These are phyloP conservation scores for Cettia cetti DNA, from an alignment of 2,113 vertebrate species.

Conservation along the genomic window DNA sequence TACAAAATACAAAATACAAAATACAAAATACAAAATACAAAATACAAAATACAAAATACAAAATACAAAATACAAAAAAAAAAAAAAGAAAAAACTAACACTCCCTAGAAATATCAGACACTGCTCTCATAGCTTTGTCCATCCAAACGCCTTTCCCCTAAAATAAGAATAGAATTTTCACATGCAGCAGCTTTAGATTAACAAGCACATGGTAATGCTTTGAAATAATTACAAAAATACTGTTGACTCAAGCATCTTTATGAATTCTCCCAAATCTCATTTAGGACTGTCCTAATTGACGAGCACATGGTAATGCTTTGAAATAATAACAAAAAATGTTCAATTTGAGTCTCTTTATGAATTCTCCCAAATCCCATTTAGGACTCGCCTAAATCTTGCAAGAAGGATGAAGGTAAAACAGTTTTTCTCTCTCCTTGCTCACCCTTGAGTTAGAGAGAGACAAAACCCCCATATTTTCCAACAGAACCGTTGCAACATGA, in stretches of 20 bases:
- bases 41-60: too few species aligned
- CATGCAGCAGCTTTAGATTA: fast-evolving
- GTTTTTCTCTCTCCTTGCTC: background rate
- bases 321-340: background rate
- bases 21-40: too few species aligned
- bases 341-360: background rate
- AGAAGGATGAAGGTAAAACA: background rate
- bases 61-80: fast-evolving
- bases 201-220: background rate
- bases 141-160: background rate
- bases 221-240: background rate
- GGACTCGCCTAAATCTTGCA: background rate
- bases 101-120: background rate
- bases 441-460: background rate
- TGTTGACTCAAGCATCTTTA: background rate
- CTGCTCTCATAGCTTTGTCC: background rate
- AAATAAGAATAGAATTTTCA: background rate
- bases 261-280: background rate
- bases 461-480: background rate
- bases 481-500: fast-evolving
- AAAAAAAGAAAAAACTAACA: fast-evolving
- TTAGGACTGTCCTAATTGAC: too few species aligned
- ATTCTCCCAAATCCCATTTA: background rate
- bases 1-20: too few species aligned
- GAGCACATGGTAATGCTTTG: background rate